Percentiles rank a stretch among this genome's conserved stretches.
phyloP scores from a whole-genome alignment of 2,113 vertebrate genomes.

The Peucedramus taeniatus region DNA sequence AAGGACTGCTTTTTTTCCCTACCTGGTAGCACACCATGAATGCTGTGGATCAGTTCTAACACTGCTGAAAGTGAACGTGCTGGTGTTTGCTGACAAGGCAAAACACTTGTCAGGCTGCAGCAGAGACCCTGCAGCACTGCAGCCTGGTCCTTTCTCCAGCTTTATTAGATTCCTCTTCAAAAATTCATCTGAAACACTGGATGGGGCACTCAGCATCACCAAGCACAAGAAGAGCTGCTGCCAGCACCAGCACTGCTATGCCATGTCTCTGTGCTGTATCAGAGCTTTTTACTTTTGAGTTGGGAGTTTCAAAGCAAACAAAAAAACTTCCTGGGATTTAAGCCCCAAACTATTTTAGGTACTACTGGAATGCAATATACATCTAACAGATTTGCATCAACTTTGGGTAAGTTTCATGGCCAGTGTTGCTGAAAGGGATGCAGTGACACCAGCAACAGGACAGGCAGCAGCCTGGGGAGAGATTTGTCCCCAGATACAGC shows the following conservation, averaged over 20 bases:
- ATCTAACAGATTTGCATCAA: not conserved
- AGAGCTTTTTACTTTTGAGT: not conserved
- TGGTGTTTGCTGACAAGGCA: not conserved
- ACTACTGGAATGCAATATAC: not conserved
- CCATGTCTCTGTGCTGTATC: not conserved
- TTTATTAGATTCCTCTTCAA: not conserved
- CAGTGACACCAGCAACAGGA: not conserved
- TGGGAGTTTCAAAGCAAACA: not conserved
- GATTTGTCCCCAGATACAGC: fast-evolving
- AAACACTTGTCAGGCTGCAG: not conserved
- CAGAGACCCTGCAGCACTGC: not conserved
- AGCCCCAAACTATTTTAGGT: not conserved
- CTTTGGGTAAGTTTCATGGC: not conserved
- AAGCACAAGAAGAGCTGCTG: not conserved
- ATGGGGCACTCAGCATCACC: not conserved
- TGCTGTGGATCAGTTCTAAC: not conserved
- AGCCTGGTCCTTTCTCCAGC: not conserved
- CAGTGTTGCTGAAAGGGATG: not conserved
- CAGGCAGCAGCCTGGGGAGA: not conserved
- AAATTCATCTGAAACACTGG: not conserved
- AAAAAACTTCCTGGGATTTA: not conserved
- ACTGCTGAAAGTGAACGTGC: not conserved
- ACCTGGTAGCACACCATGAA: fast-evolving
- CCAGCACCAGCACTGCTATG: not conserved
- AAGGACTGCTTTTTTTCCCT: not conserved